These are phyloP conservation scores for Dipodomys spectabilis DNA, from an alignment of 2,113 vertebrate species.

Conservation along the genomic window DNA sequence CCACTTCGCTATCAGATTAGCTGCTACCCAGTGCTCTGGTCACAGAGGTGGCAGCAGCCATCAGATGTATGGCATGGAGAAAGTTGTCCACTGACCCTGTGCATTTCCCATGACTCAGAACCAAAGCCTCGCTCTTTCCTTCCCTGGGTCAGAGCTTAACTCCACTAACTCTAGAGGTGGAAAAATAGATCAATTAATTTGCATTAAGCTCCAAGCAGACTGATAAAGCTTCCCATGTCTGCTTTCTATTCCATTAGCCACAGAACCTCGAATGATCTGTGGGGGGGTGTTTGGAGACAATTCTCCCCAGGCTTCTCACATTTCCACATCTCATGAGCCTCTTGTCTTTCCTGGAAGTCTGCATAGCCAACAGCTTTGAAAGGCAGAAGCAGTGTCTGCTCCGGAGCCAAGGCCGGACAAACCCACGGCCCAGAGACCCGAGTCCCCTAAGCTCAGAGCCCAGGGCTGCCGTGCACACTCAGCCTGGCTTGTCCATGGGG, in stretches of 20 bases:
- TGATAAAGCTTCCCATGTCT: background rate
- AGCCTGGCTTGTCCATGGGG: too few species aligned
- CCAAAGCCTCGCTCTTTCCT: rapidly evolving
- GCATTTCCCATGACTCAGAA: rapidly evolving
- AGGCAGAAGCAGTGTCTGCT: background rate
- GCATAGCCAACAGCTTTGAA: background rate
- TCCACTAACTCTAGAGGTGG: background rate
- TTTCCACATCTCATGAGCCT: background rate
- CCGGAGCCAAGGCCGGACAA: too few species aligned
- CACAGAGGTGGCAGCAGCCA: rapidly evolving
- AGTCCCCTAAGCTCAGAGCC: background rate
- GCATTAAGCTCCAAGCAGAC: background rate
- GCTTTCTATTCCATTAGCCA: background rate
- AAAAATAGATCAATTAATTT: background rate
- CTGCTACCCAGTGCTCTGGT: rapidly evolving
- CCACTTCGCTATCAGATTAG: background rate
- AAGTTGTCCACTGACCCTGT: background rate
- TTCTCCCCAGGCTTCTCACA: rapidly evolving
- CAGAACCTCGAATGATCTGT: background rate
- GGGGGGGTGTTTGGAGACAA: background rate
- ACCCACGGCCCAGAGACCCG: background rate
- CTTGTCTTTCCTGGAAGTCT: background rate
- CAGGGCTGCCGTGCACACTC: too few species aligned
- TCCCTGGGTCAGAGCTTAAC: background rate
- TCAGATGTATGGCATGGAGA: rapidly evolving